phyloP scores from a whole-genome alignment of 2,888 invertebrate genomes.

The Trachelus iudaicus region DNA sequence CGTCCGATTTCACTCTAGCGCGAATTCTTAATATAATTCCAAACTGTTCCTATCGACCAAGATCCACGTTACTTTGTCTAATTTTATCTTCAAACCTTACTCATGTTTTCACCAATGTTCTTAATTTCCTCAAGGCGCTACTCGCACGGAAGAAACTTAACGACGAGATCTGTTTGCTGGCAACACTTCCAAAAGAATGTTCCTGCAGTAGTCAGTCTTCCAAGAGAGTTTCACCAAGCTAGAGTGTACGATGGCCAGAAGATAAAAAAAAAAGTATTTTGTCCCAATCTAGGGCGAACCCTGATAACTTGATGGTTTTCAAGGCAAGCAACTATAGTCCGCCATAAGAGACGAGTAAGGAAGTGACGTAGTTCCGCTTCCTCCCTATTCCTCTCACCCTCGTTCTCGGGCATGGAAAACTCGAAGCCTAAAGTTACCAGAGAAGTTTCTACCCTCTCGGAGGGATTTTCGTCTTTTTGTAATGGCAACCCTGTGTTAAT shows the following conservation, averaged over 20 bases:
- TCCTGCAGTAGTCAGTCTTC: background rate
- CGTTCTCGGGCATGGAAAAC: background rate
- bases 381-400: background rate
- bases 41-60: background rate
- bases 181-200: background rate
- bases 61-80: background rate
- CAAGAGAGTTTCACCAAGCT: background rate
- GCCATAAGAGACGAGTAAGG: background rate
- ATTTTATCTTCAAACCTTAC: background rate
- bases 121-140: background rate
- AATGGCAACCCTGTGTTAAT: background rate
- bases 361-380: background rate
- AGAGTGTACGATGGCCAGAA: background rate
- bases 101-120: background rate
- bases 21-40: background rate
- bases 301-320: background rate
- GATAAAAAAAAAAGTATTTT: background rate
- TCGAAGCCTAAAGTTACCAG: background rate
- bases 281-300: background rate
- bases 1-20: background rate
- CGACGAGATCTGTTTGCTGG: background rate
- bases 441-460: background rate
- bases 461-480: background rate
- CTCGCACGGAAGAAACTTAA: background rate
- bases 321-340: background rate